These are phyloP conservation scores for Sebastes itinus DNA, from an alignment of 2,797 vertebrate species.

Conservation along the genomic window DNA sequence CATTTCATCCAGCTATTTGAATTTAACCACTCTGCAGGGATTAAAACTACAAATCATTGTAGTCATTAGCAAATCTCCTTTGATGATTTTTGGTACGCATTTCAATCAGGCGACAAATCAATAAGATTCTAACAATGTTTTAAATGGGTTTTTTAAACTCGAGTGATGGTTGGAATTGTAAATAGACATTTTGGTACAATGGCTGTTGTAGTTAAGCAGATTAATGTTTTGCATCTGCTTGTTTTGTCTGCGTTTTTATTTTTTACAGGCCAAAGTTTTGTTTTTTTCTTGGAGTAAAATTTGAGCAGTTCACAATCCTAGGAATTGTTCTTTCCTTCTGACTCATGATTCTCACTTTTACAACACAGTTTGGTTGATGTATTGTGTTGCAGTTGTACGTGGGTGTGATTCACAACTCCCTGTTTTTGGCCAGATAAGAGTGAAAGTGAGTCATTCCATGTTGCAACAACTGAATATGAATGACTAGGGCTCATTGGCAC, in stretches of 20 bases:
- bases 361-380: not conserved
- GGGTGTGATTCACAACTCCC: constrained; percentile 13
- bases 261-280: not conserved
- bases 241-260: not conserved
- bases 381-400: constrained; percentile 9
- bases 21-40: constrained; percentile 39
- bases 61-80: constrained; percentile 53
- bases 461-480: constrained; percentile 11
- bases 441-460: constrained; percentile 2
- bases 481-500: not conserved
- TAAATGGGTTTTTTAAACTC: constrained; percentile 40
- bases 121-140: constrained; percentile 36
- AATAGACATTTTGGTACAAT: constrained; percentile 9
- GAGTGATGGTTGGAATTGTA: constrained; percentile 18
- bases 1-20: constrained; percentile 44
- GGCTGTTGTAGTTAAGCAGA: constrained; percentile 23
- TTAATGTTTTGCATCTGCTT: constrained; percentile 19
- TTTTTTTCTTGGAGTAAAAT: constrained; percentile 1
- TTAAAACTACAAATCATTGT: constrained; percentile 54
- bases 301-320: not conserved
- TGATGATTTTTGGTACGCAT: constrained; percentile 31
- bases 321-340: constrained; percentile 20
- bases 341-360: constrained; percentile 11
- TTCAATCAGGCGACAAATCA: constrained; percentile 60
- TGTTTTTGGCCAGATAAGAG: constrained; percentile 16